Evolutionary conservation across 2,797 vertebrate species (phyloP).

Genomic region (Enteromius fasciolatus): DNA sequence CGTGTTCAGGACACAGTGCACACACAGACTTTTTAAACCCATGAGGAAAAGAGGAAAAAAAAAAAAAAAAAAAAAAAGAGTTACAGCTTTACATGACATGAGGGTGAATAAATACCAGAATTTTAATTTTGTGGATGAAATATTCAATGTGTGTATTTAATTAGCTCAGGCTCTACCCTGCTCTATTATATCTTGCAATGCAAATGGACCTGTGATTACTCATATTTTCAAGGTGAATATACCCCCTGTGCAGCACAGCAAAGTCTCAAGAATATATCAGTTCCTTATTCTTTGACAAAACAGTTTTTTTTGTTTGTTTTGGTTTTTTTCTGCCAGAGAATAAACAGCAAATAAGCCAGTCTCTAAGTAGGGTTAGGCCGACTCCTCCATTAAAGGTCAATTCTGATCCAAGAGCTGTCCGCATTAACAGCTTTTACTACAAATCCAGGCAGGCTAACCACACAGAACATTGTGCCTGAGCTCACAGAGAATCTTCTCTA

Average conservation of each 20-base stretch:
- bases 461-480: not conserved
- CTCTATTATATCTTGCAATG: not conserved
- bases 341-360: slow-evolving; percentile 22
- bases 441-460: slow-evolving; percentile 17
- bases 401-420: slow-evolving; percentile 8
- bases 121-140: not conserved
- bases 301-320: not conserved
- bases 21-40: not conserved
- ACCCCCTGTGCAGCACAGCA: not conserved
- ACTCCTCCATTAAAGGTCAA: slow-evolving; percentile 31
- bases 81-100: not conserved
- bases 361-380: slow-evolving; percentile 5
- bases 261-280: slow-evolving; percentile 2
- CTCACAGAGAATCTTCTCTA: not conserved
- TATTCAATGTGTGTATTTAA: not conserved
- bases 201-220: slow-evolving; percentile 2
- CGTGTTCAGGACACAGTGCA: not conserved
- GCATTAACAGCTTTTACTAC: not conserved
- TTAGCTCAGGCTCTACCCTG: not conserved
- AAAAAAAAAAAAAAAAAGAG: not conserved
- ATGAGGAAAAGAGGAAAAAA: not conserved
- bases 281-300: not conserved
- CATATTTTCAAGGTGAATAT: not conserved
- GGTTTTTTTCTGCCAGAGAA: not conserved
- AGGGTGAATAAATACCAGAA: not conserved